A percentile compares a stretch with the other conserved stretches of the same genome.
Conservation (phyloP, 2,888 invertebrate species). For the Lamellibrachia columna region DNA sequence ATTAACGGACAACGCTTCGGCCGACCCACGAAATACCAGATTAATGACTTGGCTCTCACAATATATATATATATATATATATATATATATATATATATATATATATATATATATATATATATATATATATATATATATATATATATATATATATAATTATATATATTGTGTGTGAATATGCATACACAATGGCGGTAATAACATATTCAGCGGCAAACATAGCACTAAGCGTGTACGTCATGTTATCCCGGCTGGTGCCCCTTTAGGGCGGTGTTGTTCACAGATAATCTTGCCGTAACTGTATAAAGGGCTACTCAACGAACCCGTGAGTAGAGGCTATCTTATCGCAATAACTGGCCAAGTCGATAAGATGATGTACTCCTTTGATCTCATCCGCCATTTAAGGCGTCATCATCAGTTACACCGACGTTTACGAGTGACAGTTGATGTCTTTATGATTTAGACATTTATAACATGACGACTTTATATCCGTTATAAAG, state of each 20-base stretch:
- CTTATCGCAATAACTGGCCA: not conserved
- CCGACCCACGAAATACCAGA: not conserved
- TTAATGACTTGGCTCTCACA: not conserved
- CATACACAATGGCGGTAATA: not conserved
- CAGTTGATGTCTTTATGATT: not conserved
- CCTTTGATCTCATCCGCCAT: not conserved
- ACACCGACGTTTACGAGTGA: not conserved
- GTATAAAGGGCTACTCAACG: not conserved
- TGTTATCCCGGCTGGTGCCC: not conserved
- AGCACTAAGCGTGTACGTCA: not conserved
- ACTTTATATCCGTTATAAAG: conserved; percentile 5
- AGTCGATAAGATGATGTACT: not conserved
- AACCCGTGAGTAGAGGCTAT: not conserved
- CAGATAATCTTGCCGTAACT: not conserved
- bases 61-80: not conserved
- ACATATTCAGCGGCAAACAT: not conserved
- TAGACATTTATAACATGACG: not conserved
- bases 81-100: not conserved
- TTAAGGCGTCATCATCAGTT: not conserved
- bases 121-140: conserved; percentile 19
- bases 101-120: not conserved
- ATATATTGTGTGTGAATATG: not conserved
- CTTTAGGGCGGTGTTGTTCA: conserved; percentile 16
- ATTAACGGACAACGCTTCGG: not conserved
- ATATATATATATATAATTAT: conserved; percentile 16